phyloP scores from a whole-genome alignment of 2,888 invertebrate genomes.

The Poecilobothrus nobilitatus region DNA sequence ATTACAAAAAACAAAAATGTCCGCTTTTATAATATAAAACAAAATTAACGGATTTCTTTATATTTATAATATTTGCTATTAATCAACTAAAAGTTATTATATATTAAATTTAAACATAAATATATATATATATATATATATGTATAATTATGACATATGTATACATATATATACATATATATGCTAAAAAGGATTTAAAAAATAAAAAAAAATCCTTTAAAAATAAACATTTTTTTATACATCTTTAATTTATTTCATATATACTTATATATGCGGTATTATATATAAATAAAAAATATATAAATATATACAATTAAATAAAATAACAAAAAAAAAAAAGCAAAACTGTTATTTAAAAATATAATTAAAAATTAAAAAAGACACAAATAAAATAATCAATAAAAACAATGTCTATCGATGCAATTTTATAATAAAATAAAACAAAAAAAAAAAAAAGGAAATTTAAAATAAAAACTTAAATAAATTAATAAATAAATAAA shows the following conservation, averaged over 20 bases:
- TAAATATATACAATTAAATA: no score
- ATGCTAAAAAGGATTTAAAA: not conserved
- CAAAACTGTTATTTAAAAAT: no score
- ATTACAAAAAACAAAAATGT: not conserved
- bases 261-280: not conserved
- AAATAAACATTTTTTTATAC: not conserved
- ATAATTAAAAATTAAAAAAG: no score
- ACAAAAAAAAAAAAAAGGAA: no score
- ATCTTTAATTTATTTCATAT: not conserved
- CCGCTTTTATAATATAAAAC: not conserved
- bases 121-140: not conserved
- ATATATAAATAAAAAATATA: no score
- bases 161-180: not conserved
- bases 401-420: no score
- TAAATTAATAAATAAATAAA: no score
- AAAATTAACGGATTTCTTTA: not conserved
- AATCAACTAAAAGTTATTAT: not conserved
- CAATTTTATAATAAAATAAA: no score
- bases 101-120: no score
- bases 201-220: not conserved
- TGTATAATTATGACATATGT: not conserved
- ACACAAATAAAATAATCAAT: no score
- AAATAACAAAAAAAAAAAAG: no score
- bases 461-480: no score
- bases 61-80: conserved; percentile 1